Evolutionary conservation across 2,113 vertebrate species (phyloP), one percentile per base, ranked within the genome.

Genomic region (Crotophaga sulcirostris): DNA sequence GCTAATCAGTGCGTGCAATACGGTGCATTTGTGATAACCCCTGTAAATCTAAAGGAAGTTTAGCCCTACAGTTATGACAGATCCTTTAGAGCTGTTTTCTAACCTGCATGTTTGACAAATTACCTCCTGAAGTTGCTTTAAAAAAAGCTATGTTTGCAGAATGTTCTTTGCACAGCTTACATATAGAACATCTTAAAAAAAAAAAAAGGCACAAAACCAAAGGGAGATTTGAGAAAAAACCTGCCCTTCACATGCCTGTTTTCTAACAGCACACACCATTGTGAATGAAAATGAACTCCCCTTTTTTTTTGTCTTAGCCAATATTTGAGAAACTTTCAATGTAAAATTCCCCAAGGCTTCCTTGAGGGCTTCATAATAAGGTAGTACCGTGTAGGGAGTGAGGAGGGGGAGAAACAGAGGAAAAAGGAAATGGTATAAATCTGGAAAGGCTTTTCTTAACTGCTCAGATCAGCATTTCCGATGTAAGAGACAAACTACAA

Each of bases 341-440:
- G 7, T 80, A 59, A 31, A 58, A 78, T 45, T 92, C 15, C 33
- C 59, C 8, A 5, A 79, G 66, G 49, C 40, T 94, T 94, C 45
- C 44, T 85, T 8, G 64, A 45, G 24, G 42, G 49, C 60, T 94
- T 58, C 4, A 2, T 72, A 78, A 94, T 69, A 78, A 94, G 69
- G 66, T 21, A 76, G n/a, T 59, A 51, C 68, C n/a, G 4, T 42
- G 49, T 21, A 73, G 17, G 34, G 81, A 94, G 34, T 68, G 58
- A 75, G 56, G 24, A 87, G 31, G n/a, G 62, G 54, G 55, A 96
- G 70, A 95, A 91, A 54, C 58, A 89, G 74, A 94, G 93, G 89
- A 95, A 96, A 93, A 94, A 96, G 94, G 95, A 97, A 96, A 75
- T 64, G 44, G 62, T 84, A 62, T 87, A 96, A 95, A 93, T 96